Evolutionary conservation across 2,888 invertebrate genomes (phyloP), one percentile per base, ranked within the genome.

Genomic region (Tetrapedia diversipes): DNA sequence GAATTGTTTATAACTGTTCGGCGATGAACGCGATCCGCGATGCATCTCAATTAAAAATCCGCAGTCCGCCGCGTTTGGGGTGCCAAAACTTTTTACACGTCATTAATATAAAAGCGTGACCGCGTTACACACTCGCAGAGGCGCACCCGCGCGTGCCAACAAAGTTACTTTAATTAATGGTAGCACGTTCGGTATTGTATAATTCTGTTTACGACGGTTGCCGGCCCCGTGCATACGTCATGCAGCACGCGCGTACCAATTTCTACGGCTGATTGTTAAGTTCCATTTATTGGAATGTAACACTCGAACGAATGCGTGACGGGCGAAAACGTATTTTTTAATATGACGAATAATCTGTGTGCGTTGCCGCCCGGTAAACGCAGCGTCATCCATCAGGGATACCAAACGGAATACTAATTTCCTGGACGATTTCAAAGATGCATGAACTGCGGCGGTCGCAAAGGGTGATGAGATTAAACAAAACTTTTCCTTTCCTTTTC

Each of bases 241-340:
- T 69, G 57, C 71, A 32, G 65, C 54, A 59, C 57, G 61, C 54
- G 47, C 53, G 69, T 56, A 67, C 67, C 80, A 79, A 85, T 84
- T 83, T 82, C 84, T 74, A 73, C 69, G 68, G 53, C 34, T 57
- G 81, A 87, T 86, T 86, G 87, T 87, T 87, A 83, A 86, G 82
- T 83, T 81, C 82, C 84, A 83, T 81, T 82, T 81, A 84, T 85
- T 73, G 84, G 77, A 86, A 87, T 82, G 86, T 87, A 88, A 84
- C 75, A 69, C 69, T 67, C 82, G 77, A 77, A 77, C 45, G 68
- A 84, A 71, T 69, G 79, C 56, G 81, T 71, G 79, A 49, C 72
- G 54, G 59, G 67, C 53, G 75, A 77, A 79, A 84, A 81, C 65
- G 79, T n/a, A n/a, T 64, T 89, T 87, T 88, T 81, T 83, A 81